These are phyloP conservation scores for Chaenodraco wilsoni DNA, from an alignment of 2,797 vertebrate genomes.

Conservation along the genomic window DNA sequence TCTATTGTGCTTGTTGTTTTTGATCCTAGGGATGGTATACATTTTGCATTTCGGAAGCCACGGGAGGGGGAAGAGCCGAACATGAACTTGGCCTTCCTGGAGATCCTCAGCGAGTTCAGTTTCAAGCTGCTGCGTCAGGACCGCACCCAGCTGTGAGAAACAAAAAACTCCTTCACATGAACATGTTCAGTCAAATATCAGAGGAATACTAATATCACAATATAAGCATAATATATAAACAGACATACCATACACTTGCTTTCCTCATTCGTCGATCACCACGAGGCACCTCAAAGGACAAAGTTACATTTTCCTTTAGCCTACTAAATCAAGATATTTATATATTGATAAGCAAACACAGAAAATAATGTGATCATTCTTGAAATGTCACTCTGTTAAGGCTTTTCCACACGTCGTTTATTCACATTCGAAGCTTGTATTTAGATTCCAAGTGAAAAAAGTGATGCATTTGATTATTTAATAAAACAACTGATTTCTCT, in stretches of 20 bases:
- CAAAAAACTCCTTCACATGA: conserved; percentile 1
- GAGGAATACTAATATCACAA: not conserved
- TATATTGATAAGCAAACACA: not conserved
- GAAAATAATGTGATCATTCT: not conserved
- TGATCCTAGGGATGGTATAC: conserved; percentile 85
- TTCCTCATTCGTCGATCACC: not conserved
- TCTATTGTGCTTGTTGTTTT: conserved; percentile 12
- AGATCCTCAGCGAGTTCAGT: conserved; percentile 91
- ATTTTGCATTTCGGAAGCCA: conserved; percentile 82
- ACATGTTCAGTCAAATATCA: not conserved
- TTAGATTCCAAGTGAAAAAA: no score
- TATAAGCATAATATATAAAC: not conserved
- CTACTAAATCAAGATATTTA: not conserved
- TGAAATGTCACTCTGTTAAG: not conserved
- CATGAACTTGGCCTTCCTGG: conserved; percentile 87
- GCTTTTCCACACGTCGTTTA: no score
- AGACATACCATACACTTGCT: not conserved
- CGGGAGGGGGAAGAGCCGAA: conserved; percentile 58
- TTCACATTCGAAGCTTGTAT: no score
- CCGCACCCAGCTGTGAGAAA: conserved; percentile 85
- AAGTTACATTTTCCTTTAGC: not conserved
- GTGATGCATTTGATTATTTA: no score
- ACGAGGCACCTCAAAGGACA: not conserved
- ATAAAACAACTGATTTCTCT: no score
- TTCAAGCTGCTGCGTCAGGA: conserved; percentile 87